These are phyloP conservation scores for Lymantria dispar DNA, from an alignment of 2,888 invertebrate species.

Conservation along the genomic window DNA sequence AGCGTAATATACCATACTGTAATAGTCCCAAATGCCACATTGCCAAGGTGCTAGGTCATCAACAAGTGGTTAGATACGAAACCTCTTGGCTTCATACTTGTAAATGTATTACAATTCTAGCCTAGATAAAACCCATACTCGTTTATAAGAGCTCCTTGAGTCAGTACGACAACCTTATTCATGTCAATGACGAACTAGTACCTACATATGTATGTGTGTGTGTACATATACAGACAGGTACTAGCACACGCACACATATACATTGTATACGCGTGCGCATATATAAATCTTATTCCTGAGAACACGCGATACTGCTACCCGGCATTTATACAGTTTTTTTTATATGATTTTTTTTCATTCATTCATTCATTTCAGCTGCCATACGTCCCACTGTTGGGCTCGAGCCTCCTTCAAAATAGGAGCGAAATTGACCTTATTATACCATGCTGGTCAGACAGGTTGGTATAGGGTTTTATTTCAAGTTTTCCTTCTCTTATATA, in stretches of 20 bases:
- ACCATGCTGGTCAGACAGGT: no score
- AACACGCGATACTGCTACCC: no score
- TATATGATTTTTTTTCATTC: no score
- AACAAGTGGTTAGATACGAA: background rate
- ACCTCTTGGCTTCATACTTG: background rate
- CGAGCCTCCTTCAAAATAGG: no score
- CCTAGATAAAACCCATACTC: slow-evolving; percentile 19
- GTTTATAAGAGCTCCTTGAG: slow-evolving; percentile 52
- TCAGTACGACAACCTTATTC: slow-evolving; percentile 67
- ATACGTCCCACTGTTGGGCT: no score
- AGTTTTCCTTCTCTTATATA: no score
- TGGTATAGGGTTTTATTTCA: no score
- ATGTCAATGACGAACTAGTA: slow-evolving; percentile 65
- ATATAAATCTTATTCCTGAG: slow-evolving; percentile 13
- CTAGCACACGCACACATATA: slow-evolving; percentile 8
- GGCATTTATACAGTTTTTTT: no score
- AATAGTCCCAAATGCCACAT: background rate
- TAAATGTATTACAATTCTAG: background rate
- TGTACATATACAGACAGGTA: no score
- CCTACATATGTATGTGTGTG: slow-evolving; percentile 31
- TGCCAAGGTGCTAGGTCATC: background rate
- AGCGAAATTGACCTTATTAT: no score
- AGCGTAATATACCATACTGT: background rate
- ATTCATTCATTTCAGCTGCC: no score
- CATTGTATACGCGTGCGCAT: slow-evolving; percentile 18